Base-by-base conservation (phyloP, 2,888 invertebrate genomes). In the Platerodrilus igneus region DNA sequence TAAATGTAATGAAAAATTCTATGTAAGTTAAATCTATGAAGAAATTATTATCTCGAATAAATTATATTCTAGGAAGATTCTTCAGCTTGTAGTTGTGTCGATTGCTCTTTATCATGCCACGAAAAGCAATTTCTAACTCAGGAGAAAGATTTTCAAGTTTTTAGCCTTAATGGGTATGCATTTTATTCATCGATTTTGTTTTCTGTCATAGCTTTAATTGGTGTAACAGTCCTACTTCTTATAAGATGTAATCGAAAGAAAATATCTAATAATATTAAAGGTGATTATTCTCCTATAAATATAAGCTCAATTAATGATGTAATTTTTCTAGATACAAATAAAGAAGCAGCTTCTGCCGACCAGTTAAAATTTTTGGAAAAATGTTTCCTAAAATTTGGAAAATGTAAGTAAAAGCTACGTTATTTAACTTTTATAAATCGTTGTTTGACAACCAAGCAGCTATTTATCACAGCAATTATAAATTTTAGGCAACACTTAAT, bases 61-160 rank as follows among this genome's bases (percentile, higher is more conserved):
- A 25, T 28, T 17, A 26, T 22, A 16, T 59, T 59, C 30, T 48
- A 72, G 69, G 64, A 72, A 20, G 70, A 67, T 8, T 74, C 77
- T 0, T 63, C 70, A 9, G 71, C 81, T 0, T 91, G 90, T 63
- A 82, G 86, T 53, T 91, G 90, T 62, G 75, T 86, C 19, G 89
- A 89, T 58, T 89, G 88, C 57, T 56, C 69, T 0, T 59, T 60
- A 2, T 75, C 77, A 2, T 91, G 90, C 56, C 75, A 79, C 0
- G 37, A 66, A 9, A 68, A 69, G 3, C 57, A 71, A 46, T 74
- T 78, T 8, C 30, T 60, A 1, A 55, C 55, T 1, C 44, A 68
- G 2, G 69, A 72, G 13, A 49, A 57, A 1, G 58, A 66, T 2
- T 81, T 78, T 57, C 67, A 69, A 5, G 75, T 89, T 31, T 62